Base-by-base conservation (phyloP, 2,888 invertebrate species). In the Bhutanitis thaidina region DNA sequence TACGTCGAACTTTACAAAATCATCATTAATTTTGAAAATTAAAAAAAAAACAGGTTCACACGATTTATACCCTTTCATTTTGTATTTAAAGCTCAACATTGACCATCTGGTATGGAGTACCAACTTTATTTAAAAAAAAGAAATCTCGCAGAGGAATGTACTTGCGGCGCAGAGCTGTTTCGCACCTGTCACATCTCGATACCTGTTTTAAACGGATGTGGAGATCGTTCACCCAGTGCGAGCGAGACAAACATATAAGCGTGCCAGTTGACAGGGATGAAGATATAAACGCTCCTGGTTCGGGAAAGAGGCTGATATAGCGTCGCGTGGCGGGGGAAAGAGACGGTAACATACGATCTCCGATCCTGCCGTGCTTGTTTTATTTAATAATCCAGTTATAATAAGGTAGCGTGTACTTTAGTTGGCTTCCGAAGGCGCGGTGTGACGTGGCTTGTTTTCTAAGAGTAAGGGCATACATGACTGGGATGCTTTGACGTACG, bases 161-260 rank as follows among this genome's bases (percentile, higher is more conserved):
- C 67, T 64, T 61, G 67, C 60, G 55, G 57, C 61, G 65, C 60
- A 54, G 59, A 63, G 60, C 57, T 63, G 65, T 66, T 80, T 83
- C 80, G 78, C 83, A 84, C 83, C 83, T 84, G 83, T 81, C 83
- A 75, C 70, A 62, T 65, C 60, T 57, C 52, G 52, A 61, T 69
- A 82, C 80, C 77, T 61, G 83, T 82, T 79, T 70, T 54, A 64
- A 71, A 63, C 83, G 83, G 83, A 83, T 80, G 81, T 78, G 51
- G 55, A 73, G 83, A 67, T 56, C 83, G 62, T 84, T 84, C 74
- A 83, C 83, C 83, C 69, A 75, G 67, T 48, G 60, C 4, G 61
- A 74, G 49, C 46, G 61, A 61, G 75, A 78, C 47, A 15, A 64
- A 10, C 1, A 52, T 48, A 78, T 77, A 81, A 77, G 64, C 58